Base-by-base conservation (phyloP, 2,113 vertebrate species). In the Leptodactylus fuscus region DNA sequence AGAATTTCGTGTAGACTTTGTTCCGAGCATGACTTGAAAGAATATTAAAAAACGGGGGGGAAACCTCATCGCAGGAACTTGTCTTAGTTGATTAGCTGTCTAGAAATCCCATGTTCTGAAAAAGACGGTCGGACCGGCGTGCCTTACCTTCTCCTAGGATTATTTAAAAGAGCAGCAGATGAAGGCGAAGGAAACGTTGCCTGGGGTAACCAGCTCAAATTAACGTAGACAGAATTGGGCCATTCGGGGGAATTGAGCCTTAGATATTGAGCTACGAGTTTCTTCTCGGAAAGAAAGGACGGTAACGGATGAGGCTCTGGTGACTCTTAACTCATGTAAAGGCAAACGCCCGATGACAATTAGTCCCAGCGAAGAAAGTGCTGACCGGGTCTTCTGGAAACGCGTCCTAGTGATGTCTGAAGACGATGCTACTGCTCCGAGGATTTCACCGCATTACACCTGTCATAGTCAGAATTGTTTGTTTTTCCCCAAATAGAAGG, bases 131-230 rank as follows among this genome's bases (percentile, higher is more conserved):
- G 36, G 55, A 27, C 41, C 12, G 22, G 53, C 41, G 11, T 11
- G 27, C 22, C 75, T 51, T 62, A 79, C 60, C 60, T 85, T 77
- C 82, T 84, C 71, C 53, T n/a, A 84, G 73, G 83, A 85, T 69
- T 70, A 69, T 85, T 85, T 85, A 79, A 79, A 85, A 53, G 58
- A 78, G 32, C 38, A 70, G 83, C 13, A 79, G 74, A 85, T 85
- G 83, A 85, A 85, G 81, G 81, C 9, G 13, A 51, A 85, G 32
- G 15, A 85, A 85, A 67, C 36, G 44, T 67, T 53, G 75, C 83
- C 83, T 69, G 74, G 75, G 83, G 83, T 79, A 85, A 79, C 22
- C 44, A 27, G 74, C 29, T 65, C 32, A 46, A 78, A 79, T 78
- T 85, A 79, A 85, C n/a, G 44, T 67, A 44, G 74, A 73, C 83